Evolutionary conservation across 2,888 invertebrate species (phyloP).

Genomic region (Galerucella pusilla): DNA sequence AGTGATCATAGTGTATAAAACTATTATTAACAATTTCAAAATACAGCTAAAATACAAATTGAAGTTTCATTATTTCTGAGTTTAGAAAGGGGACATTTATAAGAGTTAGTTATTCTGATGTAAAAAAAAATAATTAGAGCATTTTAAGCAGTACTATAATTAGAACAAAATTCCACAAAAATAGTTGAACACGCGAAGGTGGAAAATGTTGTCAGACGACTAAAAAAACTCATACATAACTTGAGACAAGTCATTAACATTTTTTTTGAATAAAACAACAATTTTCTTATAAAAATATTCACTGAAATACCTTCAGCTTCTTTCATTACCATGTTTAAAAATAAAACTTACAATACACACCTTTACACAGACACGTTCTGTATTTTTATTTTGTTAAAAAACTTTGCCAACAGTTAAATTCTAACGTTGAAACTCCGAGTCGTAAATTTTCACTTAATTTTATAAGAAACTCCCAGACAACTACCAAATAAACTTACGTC

Average conservation of each 20-base stretch:
- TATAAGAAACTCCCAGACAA: not conserved
- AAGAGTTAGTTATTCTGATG: no score
- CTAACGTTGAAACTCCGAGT: not conserved
- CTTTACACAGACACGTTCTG: not conserved
- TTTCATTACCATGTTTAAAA: constrained; percentile 1
- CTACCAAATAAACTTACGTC: not conserved
- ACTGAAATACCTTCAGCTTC: not conserved
- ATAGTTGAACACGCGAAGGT: not conserved
- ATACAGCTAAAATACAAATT: no score
- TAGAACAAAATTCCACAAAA: not conserved
- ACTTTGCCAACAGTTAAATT: not conserved
- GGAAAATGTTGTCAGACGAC: not conserved
- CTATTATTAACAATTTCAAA: no score
- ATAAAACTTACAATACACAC: not conserved
- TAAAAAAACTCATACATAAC: not conserved
- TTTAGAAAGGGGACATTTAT: no score
- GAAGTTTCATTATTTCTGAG: no score
- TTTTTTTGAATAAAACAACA: no score
- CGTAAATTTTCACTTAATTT: not conserved
- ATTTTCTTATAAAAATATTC: no score
- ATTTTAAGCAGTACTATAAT: not conserved
- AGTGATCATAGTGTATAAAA: no score
- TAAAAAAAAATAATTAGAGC: not conserved
- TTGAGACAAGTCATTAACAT: no score
- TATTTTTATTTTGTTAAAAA: not conserved